Conservation (phyloP, 2,113 vertebrate genomes). For the Callipepla squamata region DNA sequence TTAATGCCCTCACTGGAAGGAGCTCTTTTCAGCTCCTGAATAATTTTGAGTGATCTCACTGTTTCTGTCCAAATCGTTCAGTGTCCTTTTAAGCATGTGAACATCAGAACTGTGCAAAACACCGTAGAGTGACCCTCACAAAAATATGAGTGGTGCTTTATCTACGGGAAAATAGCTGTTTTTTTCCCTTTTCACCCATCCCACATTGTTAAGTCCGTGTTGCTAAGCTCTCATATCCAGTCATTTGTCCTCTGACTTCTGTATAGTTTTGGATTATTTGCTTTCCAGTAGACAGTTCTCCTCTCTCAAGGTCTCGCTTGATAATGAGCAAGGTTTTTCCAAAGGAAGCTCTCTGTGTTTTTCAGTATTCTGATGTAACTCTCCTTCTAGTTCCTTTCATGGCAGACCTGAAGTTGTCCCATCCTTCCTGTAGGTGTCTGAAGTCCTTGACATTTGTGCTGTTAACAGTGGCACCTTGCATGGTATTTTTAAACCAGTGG, state of each 20-base stretch:
- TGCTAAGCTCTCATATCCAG: neutral
- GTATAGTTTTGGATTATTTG: neutral
- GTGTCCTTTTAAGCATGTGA: neutral
- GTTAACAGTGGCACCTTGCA: neutral
- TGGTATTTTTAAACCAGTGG: neutral
- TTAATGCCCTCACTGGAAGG: neutral
- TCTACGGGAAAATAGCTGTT: neutral
- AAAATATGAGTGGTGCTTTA: neutral
- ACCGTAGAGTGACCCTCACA: neutral
- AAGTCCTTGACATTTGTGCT: neutral
- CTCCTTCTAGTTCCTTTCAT: neutral
- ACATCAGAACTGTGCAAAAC: neutral
- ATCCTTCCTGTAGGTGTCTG: neutral
- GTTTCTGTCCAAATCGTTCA: neutral
- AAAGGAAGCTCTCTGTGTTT: neutral
- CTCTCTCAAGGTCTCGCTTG: neutral
- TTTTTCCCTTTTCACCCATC: neutral
- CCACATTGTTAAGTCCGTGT: neutral
- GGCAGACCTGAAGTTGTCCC: neutral
- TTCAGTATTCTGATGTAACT: neutral
- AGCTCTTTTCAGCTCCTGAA: neutral
- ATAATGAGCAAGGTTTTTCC: neutral
- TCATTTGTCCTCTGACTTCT: neutral
- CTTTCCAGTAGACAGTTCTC: neutral
- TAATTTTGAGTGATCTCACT: neutral